Base-by-base conservation (phyloP, 1,140 invertebrate species). In the Tribolium castaneum region DNA sequence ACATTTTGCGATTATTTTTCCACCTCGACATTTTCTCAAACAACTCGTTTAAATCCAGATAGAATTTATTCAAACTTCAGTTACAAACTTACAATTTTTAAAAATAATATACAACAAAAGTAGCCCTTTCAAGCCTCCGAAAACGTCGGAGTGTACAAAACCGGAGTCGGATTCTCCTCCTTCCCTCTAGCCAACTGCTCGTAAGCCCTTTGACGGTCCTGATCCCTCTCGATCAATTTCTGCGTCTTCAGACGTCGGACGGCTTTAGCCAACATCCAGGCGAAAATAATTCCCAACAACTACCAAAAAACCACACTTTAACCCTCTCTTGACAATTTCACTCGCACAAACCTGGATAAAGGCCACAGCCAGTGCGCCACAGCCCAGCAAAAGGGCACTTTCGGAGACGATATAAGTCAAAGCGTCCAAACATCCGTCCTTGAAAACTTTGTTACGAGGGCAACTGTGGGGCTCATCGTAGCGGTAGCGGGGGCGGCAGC, bases 281-380 rank as follows among this genome's bases (percentile, higher is more conserved):
- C 94, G 83, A 96, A 97, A 74, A 96, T 90, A 13, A 97, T 93
- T 66, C 96, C 96, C 80, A 96, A 90, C 49, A 97, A 85, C 94
- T 97, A 89, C 19, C 10, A 30, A 13, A 34, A 54, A 19, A 73
- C 0, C 12, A 30, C 25, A 30, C 25, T 4, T 30, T 30, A 30
- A 30, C 25, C 25, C 25, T 5, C 25, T 30, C 10, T 16, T 9
- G 13, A 22, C 34, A 50, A 54, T 7, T 19, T 54, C 49, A n/a
- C 9, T n/a, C 13, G 5, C 71, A 80, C 85, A 93, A 30, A 30
- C 93, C 89, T 94, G 93, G 82, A 96, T 92, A 82, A 95, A 91
- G 35, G 94, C 92, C 79, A 96, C 93, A 9, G 93, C 94, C 78
- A 95, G 89, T 19, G 94, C 94, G 6, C 94, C 93, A 14, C 93